These are phyloP conservation scores for Entomobrya proxima DNA, from an alignment of 2,888 invertebrate species.

Conservation along the genomic window DNA sequence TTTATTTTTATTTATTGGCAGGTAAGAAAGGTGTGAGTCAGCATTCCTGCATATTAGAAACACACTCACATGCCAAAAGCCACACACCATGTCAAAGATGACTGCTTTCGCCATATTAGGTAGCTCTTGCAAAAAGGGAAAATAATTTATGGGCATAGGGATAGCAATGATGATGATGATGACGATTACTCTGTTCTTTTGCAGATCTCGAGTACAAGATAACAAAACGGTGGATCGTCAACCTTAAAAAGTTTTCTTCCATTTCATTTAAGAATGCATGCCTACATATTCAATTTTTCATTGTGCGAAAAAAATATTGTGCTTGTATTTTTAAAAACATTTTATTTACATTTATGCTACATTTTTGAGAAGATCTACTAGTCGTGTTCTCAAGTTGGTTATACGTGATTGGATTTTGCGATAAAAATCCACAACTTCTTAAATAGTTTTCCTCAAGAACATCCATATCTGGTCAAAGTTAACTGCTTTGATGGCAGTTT, in stretches of 20 bases:
- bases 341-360: background rate
- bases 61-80: background rate
- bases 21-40: constrained; percentile 48
- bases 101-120: constrained; percentile 43
- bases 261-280: background rate
- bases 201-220: too few relatives aligned
- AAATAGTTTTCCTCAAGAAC: background rate
- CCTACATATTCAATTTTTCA: background rate
- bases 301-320: background rate
- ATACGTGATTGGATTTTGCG: background rate
- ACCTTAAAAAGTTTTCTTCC: background rate
- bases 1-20: constrained; percentile 12
- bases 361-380: too few relatives aligned
- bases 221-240: constrained; percentile 9
- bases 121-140: background rate
- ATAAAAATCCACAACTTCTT: background rate
- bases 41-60: too few relatives aligned
- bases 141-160: constrained; percentile 34
- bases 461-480: constrained; percentile 2
- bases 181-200: too few relatives aligned
- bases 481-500: background rate
- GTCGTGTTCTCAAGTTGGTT: background rate
- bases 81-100: constrained; percentile 7
- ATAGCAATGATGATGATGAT: background rate
- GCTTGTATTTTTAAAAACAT: background rate